Percentiles rank a stretch among this genome's conserved stretches.
These are phyloP conservation scores for Halisarca cf. caerulea DNA, from an alignment of 37 sponge, comb jelly and placozoan genomes.

Conservation along the genomic window DNA sequence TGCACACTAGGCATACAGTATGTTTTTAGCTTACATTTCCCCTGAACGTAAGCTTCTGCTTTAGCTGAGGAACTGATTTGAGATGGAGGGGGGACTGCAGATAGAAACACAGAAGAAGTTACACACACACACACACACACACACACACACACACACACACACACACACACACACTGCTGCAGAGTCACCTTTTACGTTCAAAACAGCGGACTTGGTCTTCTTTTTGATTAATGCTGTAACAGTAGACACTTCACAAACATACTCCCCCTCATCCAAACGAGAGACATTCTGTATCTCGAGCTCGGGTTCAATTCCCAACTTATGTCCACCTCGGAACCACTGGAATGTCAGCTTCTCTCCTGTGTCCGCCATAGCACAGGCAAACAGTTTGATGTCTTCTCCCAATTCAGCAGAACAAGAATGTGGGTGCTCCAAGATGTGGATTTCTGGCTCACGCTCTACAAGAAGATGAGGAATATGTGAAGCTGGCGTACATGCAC, in stretches of 20 bases:
- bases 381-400: background rate
- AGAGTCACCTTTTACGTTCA: background rate
- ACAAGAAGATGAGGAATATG: too few relatives aligned
- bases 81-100: background rate
- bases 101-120: too few relatives aligned
- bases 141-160: too few relatives aligned
- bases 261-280: background rate
- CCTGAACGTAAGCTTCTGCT: slow-evolving; percentile 15
- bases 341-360: background rate
- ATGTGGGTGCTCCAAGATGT: slow-evolving; percentile 15
- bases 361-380: background rate
- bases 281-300: background rate
- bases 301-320: background rate
- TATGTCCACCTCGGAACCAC: background rate
- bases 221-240: background rate
- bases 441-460: too few relatives aligned
- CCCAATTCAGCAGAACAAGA: too few relatives aligned
- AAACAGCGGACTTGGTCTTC: background rate
- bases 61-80: background rate
- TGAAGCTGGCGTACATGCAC: too few relatives aligned
- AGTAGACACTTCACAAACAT: background rate
- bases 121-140: too few relatives aligned
- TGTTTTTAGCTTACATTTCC: slow-evolving; percentile 6
- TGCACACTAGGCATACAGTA: too few relatives aligned
- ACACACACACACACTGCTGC: too few relatives aligned